Evolutionary conservation across 2,113 vertebrate genomes (phyloP).

Genomic region (Lepus timidus): DNA sequence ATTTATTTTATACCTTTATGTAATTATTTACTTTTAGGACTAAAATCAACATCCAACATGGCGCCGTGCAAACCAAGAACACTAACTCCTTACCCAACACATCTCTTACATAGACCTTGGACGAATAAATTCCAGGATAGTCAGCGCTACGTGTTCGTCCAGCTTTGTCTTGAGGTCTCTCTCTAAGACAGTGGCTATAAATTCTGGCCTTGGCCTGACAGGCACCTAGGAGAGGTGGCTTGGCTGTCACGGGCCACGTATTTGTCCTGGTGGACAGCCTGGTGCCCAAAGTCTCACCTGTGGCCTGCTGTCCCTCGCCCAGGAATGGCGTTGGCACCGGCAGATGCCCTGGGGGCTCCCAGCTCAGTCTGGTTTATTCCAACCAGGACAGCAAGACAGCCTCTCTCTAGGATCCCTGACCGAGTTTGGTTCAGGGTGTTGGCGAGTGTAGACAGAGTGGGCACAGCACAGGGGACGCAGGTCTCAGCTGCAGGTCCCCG

Average conservation of each 20-base stretch:
- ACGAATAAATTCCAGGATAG: background rate
- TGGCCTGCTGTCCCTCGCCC: background rate
- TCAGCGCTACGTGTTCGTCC: background rate
- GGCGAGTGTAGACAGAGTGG: background rate
- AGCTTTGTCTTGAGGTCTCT: background rate
- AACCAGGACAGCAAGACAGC: background rate
- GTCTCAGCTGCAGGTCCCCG: background rate
- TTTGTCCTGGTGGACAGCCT: background rate
- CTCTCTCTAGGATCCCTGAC: background rate
- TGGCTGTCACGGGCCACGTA: too few relatives aligned
- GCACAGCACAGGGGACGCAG: background rate
- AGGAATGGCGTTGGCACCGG: too few relatives aligned
- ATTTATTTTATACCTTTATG: background rate
- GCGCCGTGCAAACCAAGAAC: background rate
- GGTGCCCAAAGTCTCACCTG: rapidly evolving
- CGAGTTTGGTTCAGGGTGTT: background rate
- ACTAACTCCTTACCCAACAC: background rate
- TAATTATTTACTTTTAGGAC: background rate
- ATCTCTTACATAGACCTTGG: background rate
- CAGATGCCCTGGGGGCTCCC: background rate
- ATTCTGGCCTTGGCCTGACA: background rate
- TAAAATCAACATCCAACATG: conserved; percentile 23
- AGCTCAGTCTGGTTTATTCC: background rate
- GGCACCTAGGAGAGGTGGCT: background rate
- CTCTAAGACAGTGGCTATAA: background rate